These are phyloP conservation scores for Cetonia aurata DNA, from an alignment of 2,888 invertebrate species.

Conservation along the genomic window DNA sequence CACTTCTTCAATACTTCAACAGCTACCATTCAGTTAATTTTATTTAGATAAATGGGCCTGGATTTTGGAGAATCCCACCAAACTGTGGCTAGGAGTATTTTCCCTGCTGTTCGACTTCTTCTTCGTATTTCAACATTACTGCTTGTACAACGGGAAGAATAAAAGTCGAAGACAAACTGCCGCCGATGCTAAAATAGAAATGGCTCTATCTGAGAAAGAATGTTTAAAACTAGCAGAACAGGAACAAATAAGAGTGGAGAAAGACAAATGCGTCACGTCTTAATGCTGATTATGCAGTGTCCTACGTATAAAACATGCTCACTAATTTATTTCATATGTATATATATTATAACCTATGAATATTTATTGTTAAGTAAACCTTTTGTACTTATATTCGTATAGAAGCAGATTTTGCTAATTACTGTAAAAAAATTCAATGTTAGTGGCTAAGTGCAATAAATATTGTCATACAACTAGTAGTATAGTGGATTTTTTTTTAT, in stretches of 20 bases:
- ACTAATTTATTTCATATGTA: no score
- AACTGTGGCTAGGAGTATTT: conserved; percentile 47
- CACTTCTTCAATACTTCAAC: no score
- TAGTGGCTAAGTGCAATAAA: no score
- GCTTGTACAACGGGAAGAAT: conserved; percentile 40
- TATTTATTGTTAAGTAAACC: no score
- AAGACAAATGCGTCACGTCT: neutral
- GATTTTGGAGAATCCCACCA: conserved; percentile 47
- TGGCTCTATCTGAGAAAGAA: conserved; percentile 22
- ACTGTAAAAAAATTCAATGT: no score
- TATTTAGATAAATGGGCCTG: conserved; percentile 45
- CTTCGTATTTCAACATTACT: conserved; percentile 46
- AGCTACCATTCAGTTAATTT: neutral
- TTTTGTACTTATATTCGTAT: no score
- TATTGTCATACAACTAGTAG: no score
- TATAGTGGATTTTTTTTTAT: no score
- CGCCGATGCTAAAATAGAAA: conserved; percentile 30
- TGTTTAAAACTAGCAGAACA: neutral
- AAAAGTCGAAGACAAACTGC: conserved; percentile 19
- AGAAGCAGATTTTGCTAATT: no score
- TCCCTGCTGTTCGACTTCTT: conserved; percentile 44
- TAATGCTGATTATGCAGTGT: no score
- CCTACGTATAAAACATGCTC: no score
- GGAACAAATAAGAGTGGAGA: neutral
- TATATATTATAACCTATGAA: no score